Percentiles rank a stretch among this genome's conserved stretches.
These are phyloP conservation scores for Mormoops blainvillei DNA, from an alignment of 2,113 vertebrate genomes.

Conservation along the genomic window DNA sequence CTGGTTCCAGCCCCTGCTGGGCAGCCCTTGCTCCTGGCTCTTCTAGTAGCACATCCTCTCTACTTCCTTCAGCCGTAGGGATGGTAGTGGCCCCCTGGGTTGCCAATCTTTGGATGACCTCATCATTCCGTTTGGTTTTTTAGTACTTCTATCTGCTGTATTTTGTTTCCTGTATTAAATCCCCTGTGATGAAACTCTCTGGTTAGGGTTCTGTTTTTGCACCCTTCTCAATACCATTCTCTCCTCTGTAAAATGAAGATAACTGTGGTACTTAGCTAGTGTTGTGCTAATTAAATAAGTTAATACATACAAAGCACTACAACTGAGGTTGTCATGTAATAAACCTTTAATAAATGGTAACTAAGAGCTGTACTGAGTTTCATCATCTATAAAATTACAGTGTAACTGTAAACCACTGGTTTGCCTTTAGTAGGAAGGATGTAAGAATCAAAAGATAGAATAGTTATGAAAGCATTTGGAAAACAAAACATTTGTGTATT, in stretches of 20 bases:
- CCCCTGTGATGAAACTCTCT: neutral
- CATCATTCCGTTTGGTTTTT: neutral
- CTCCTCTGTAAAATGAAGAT: neutral
- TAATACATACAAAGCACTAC: neutral
- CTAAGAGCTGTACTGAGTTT: neutral
- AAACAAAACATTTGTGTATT: neutral
- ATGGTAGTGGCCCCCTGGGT: neutral
- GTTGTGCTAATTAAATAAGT: neutral
- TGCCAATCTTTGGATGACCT: neutral
- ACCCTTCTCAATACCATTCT: neutral
- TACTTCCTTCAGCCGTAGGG: neutral
- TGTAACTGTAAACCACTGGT: neutral
- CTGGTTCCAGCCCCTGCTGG: neutral
- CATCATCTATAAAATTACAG: neutral
- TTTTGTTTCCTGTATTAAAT: neutral
- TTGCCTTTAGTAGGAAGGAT: neutral
- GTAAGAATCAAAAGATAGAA: neutral
- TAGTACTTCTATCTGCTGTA: neutral
- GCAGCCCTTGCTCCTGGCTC: neutral
- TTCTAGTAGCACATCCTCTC: neutral
- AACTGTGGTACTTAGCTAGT: neutral
- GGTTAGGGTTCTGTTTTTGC: neutral
- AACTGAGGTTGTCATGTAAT: neutral
- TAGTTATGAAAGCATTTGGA: neutral
- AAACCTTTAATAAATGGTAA: neutral